Conservation (phyloP, 2,797 vertebrate species). For the Rhinoraja longicauda region DNA sequence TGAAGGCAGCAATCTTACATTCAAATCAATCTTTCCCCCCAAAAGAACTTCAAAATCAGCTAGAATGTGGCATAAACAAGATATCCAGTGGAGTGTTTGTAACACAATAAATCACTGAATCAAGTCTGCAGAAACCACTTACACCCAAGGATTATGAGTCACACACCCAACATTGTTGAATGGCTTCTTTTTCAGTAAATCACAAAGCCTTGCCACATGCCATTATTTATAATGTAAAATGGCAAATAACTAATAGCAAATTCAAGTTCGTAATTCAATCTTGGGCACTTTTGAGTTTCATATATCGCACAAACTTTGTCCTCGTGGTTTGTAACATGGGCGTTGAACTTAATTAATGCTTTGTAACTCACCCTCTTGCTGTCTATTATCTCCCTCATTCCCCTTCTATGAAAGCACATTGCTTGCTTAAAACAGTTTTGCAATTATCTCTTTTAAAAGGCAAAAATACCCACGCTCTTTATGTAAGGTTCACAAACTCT, state of each 20-base stretch:
- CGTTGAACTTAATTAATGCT: not conserved
- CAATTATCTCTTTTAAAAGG: not conserved
- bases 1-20: not conserved
- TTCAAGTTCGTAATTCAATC: slow-evolving; percentile 1
- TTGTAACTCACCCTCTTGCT: not conserved
- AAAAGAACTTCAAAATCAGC: not conserved
- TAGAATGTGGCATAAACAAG: not conserved
- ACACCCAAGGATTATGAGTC: not conserved
- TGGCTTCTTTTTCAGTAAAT: not conserved
- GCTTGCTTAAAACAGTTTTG: not conserved
- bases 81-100: not conserved
- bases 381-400: not conserved
- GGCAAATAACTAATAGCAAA: not conserved
- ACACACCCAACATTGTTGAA: not conserved
- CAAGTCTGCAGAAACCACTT: not conserved
- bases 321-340: not conserved
- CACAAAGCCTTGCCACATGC: not conserved
- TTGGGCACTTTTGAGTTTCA: not conserved
- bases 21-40: not conserved
- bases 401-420: not conserved
- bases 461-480: not conserved
- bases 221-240: not conserved
- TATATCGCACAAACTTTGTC: not conserved
- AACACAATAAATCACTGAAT: not conserved
- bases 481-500: not conserved